Base-by-base conservation (phyloP, 2,888 invertebrate genomes). In the Stenodera caucasica region DNA sequence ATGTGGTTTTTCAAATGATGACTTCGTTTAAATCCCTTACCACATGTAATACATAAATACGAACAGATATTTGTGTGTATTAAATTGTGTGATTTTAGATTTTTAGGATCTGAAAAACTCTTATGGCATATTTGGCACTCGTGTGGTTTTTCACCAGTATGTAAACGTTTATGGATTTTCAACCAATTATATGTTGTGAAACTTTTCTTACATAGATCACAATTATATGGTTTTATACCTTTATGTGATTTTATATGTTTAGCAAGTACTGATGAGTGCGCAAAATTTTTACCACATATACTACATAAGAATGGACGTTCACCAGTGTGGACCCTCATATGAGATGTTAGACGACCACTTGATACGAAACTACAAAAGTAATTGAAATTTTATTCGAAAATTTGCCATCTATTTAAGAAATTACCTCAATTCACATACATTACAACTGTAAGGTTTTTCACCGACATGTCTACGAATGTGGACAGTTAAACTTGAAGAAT, bases 71-170 rank as follows among this genome's bases (percentile, higher is more conserved):
- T 68, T 9, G 68, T 58, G 59, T 77, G 76, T 21, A 72, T 69
- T 29, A 63, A 68, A 51, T 55, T 60, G 55, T 77, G 77, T 58
- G 72, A 70, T 58, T 72, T 75, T 30, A 75, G 64, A 51, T 72
- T 74, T 59, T 75, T 76, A 0, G 75, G 75, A 65, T 76, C 75
- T 0, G 73, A 70, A 60, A 77, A 77, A 9, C 61, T 60, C 60
- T 73, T 76, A 2, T 60, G 58, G 54, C 77, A 77, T 35, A 66
- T 57, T 11, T 21, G 52, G 55, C 77, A 77, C 58, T 69, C 64
- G 71, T n/a, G n/a, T n/a, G n/a, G n/a, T n/a, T n/a, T n/a, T n/a
- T n/a, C n/a, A n/a, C n/a, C n/a, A n/a, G n/a, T 73, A 57, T 70
- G 70, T 45, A 53, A 56, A 52, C 70, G 61, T 55, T 61, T 71